Conservation (phyloP, 2,797 vertebrate genomes). For the Siniperca scherzeri region DNA sequence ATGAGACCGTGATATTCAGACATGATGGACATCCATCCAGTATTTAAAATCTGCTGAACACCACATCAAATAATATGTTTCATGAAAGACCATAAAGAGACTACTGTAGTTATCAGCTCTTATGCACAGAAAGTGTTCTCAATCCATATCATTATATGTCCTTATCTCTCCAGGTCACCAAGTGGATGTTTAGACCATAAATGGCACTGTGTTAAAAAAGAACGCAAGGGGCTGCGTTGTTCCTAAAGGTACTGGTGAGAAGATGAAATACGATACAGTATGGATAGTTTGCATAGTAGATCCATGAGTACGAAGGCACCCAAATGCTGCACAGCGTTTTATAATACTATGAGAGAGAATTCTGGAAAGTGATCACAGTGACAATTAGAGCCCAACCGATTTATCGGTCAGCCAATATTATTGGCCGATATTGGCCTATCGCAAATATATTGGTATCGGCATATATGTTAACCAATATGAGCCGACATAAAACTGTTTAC, state of each 20-base stretch:
- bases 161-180: not conserved
- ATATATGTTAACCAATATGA: no score
- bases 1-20: not conserved
- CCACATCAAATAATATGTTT: not conserved
- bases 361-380: no score
- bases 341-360: no score
- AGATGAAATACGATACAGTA: not conserved
- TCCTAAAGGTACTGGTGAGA: no score
- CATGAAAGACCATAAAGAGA: not conserved
- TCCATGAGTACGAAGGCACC: no score
- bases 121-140: not conserved
- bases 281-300: no score
- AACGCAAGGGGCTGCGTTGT: not conserved
- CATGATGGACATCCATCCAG: not conserved
- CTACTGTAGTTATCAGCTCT: not conserved
- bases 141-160: not conserved
- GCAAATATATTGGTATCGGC: no score
- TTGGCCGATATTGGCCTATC: no score
- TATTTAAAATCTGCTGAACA: not conserved
- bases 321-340: no score
- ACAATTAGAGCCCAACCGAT: no score
- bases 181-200: not conserved
- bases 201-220: not conserved
- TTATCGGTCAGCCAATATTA: no score
- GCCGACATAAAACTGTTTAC: no score